phyloP scores from a whole-genome alignment of 2,797 vertebrate genomes.

The Takifugu ocellatus region DNA sequence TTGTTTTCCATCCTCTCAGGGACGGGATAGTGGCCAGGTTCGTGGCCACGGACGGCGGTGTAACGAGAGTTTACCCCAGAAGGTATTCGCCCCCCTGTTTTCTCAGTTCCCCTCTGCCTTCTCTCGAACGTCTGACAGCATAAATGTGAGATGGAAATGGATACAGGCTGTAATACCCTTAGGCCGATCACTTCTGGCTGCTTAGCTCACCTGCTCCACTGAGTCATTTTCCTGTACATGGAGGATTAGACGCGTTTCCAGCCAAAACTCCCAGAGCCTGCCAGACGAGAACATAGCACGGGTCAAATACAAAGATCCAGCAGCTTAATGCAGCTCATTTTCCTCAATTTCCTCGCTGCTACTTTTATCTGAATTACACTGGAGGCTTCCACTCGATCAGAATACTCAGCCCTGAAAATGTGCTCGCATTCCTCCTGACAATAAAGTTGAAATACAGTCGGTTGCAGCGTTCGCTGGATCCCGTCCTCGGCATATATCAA shows the following conservation, averaged over 20 bases:
- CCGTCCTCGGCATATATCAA: slow-evolving; percentile 29
- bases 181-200: slow-evolving; percentile 36
- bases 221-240: slow-evolving; percentile 42
- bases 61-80: slow-evolving; percentile 94
- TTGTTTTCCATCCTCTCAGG: slow-evolving; percentile 70
- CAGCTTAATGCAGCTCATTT: slow-evolving; percentile 40
- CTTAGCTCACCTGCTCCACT: slow-evolving; percentile 44
- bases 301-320: slow-evolving; percentile 39
- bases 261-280: slow-evolving; percentile 31
- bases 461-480: slow-evolving; percentile 39
- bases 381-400: slow-evolving; percentile 18
- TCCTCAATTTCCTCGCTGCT: slow-evolving; percentile 31
- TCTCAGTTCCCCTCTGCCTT: slow-evolving; percentile 20
- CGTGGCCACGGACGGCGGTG: slow-evolving; percentile 95
- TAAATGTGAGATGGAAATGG: slow-evolving; percentile 47
- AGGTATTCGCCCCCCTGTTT: slow-evolving; percentile 74
- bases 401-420: slow-evolving; percentile 27
- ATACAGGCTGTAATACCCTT: slow-evolving; percentile 44
- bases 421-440: slow-evolving; percentile 30
- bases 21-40: slow-evolving; percentile 88
- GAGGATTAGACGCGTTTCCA: slow-evolving; percentile 39
- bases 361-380: slow-evolving; percentile 26
- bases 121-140: slow-evolving; percentile 3
- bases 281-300: slow-evolving; percentile 31
- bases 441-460: slow-evolving; percentile 34